Evolutionary conservation across 2,888 invertebrate species (phyloP), one percentile per base, ranked within the genome.

Genomic region (Dryobota labecula): DNA sequence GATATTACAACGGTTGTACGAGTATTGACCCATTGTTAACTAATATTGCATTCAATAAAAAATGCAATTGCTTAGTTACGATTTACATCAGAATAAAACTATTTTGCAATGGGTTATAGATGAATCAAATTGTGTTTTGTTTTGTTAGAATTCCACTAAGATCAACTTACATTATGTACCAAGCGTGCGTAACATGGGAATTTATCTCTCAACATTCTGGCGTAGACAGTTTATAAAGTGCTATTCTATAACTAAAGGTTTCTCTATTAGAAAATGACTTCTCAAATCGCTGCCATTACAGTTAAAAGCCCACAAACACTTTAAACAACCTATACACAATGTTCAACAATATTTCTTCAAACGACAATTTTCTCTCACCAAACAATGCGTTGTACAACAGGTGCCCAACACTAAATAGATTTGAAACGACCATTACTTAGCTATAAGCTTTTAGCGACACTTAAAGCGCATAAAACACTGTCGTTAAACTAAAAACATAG

Each of bases 381-480:
- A 73, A 81, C 70, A 81, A 80, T 63, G 45, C 68, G 27, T 63
- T 64, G 49, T 75, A 75, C 66, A 63, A 73, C 81, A 67, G 69
- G 73, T 80, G 73, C 69, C 66, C 27, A 62, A 47, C 63, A 72
- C 70, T 70, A 75, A 73, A 78, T 73, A 75, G 73, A 70, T 77
- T 84, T 61, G 61, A 69, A 68, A 84, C 67, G 57, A 53, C 75
- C 56, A 73, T 82, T 77, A 73, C 77, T 65, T 49, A 41, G 20
- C 30, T 13, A 53, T 72, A 74, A 77, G 83, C 80, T 83, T 80
- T 83, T 71, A 82, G 70, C 54, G 70, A 73, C 66, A 66, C 73
- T 74, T 58, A 58, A 65, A 72, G 53, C 30, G 47, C 70, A 47
- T 53, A 56, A 65, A 76, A 66, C 43, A 38, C 43, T 58, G 71